A percentile compares a stretch with the other conserved stretches of the same genome.
Evolutionary conservation across 2,888 invertebrate species (phyloP).

Genomic region (Prosapia bicincta): DNA sequence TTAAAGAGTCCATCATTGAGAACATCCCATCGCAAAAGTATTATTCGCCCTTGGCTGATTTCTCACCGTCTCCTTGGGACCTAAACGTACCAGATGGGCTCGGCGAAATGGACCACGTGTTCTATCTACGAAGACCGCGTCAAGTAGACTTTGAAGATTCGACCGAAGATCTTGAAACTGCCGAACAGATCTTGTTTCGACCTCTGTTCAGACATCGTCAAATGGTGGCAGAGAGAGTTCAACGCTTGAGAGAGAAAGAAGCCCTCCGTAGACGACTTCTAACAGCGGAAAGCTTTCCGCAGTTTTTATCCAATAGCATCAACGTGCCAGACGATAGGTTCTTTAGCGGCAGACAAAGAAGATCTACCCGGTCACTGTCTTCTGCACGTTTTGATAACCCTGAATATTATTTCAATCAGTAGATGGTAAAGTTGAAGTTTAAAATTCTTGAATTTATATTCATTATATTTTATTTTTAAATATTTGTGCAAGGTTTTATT

Average conservation of each 20-base stretch:
- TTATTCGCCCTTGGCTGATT: background rate
- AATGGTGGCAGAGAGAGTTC: background rate
- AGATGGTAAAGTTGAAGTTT: too few relatives aligned
- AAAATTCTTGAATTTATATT: too few relatives aligned
- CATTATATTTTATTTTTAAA: too few relatives aligned
- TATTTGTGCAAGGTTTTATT: too few relatives aligned
- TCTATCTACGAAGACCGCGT: background rate
- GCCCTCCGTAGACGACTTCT: background rate
- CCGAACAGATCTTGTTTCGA: background rate
- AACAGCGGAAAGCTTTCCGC: background rate
- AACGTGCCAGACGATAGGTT: background rate
- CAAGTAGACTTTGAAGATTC: background rate
- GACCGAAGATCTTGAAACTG: background rate
- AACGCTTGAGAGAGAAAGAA: background rate
- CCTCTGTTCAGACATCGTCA: background rate
- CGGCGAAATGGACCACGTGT: background rate
- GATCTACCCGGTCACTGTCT: background rate
- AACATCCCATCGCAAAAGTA: background rate
- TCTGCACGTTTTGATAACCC: background rate
- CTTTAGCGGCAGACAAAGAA: background rate
- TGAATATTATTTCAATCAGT: background rate
- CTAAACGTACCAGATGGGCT: background rate
- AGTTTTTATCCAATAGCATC: background rate
- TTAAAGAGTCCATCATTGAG: background rate
- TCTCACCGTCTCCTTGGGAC: background rate